phyloP scores from a whole-genome alignment of 2,888 invertebrate species.

The Orthonychiurus folsomi region DNA sequence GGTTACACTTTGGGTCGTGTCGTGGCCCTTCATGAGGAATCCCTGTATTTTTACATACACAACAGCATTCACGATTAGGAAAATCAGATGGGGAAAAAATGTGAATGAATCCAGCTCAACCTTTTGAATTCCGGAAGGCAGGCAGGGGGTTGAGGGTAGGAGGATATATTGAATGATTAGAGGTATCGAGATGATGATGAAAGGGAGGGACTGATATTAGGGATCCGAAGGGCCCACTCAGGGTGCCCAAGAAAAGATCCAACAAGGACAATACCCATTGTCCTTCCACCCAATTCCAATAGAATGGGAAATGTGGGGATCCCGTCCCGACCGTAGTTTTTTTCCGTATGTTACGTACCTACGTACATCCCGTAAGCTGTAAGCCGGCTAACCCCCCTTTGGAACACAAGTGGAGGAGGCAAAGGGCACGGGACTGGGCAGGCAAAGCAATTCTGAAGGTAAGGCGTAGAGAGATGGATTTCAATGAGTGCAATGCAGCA shows the following conservation, averaged over 20 bases:
- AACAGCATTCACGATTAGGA: too few species aligned
- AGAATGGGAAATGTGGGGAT: background rate
- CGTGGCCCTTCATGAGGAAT: too few species aligned
- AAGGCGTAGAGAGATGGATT: slow-evolving; percentile 27
- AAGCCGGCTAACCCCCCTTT: too few species aligned
- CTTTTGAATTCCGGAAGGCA: slow-evolving; percentile 38
- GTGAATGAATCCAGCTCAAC: too few species aligned
- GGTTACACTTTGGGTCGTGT: too few species aligned
- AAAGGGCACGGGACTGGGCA: background rate
- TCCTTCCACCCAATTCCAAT: background rate
- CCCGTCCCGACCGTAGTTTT: too few species aligned
- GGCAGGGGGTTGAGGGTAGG: too few species aligned
- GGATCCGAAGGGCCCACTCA: background rate
- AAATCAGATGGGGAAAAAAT: too few species aligned
- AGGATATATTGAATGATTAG: slow-evolving; percentile 38
- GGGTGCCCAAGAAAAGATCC: background rate
- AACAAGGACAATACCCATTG: background rate
- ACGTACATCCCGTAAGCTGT: too few species aligned
- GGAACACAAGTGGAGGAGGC: background rate
- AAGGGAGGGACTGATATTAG: slow-evolving; percentile 21
- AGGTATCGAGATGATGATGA: slow-evolving; percentile 38
- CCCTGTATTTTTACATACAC: too few species aligned
- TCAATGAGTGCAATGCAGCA: slow-evolving; percentile 57
- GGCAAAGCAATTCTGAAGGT: too few species aligned
- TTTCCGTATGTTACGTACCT: too few species aligned